A percentile compares a stretch with the other conserved stretches of the same genome.
These are phyloP conservation scores for Danio choprae DNA, from an alignment of 2,797 vertebrate species.

Conservation along the genomic window DNA sequence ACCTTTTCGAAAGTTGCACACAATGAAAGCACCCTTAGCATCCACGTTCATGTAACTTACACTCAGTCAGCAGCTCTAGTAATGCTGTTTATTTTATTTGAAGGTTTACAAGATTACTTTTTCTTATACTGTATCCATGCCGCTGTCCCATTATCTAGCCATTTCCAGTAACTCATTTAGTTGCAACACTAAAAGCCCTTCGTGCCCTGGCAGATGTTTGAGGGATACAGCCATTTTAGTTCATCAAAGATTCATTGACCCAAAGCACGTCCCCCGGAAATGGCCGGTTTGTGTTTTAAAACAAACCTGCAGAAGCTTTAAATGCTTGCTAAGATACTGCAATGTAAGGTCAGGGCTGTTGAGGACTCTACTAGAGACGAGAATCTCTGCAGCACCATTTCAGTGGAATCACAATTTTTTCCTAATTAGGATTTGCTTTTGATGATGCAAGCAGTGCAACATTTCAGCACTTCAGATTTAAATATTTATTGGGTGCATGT, in stretches of 20 bases:
- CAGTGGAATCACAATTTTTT: not conserved
- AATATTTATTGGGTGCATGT: slow-evolving; percentile 22
- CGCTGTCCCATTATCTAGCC: not conserved
- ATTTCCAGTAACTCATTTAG: slow-evolving; percentile 32
- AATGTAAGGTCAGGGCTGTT: slow-evolving; percentile 19
- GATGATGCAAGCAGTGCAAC: not conserved
- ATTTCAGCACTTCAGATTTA: slow-evolving; percentile 9
- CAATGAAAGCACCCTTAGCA: not conserved
- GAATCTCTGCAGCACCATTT: not conserved
- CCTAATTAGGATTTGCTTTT: not conserved
- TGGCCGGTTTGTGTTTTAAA: slow-evolving; percentile 46
- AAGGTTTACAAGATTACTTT: not conserved
- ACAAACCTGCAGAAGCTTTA: slow-evolving; percentile 48
- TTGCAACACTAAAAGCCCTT: slow-evolving; percentile 64
- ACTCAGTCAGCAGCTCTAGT: not conserved
- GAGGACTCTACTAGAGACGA: not conserved
- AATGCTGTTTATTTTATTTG: not conserved
- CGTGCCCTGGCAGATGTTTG: slow-evolving; percentile 66
- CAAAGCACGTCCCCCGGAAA: slow-evolving; percentile 63
- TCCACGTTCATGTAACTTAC: not conserved
- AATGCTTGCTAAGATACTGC: slow-evolving; percentile 47
- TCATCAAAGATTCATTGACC: slow-evolving; percentile 79
- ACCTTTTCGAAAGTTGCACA: not conserved
- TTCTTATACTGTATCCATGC: not conserved
- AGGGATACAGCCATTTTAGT: slow-evolving; percentile 70